Conservation (phyloP, 2,113 vertebrate genomes). For the Numida meleagris region DNA sequence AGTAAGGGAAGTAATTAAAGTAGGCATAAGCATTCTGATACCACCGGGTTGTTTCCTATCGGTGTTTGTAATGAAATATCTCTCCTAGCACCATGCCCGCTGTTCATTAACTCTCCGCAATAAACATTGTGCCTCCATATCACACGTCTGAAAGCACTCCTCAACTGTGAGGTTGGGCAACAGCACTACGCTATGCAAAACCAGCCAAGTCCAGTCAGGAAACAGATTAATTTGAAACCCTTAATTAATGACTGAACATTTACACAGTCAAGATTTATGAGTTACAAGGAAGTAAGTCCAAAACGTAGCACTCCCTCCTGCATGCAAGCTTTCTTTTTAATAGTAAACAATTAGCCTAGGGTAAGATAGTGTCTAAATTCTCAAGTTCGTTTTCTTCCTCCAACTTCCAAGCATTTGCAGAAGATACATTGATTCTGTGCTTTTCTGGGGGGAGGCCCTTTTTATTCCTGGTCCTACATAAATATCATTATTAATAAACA, state of each 20-base stretch:
- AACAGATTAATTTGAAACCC: slow-evolving; percentile 67
- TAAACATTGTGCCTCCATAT: background rate
- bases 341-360: slow-evolving; percentile 63
- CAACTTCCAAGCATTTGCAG: background rate
- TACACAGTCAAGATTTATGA: slow-evolving; percentile 63
- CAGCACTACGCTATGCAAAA: slow-evolving; percentile 28
- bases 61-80: background rate
- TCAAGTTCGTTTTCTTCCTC: background rate
- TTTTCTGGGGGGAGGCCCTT: too few relatives aligned
- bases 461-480: background rate
- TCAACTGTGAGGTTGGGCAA: slow-evolving; percentile 16
- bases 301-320: slow-evolving; percentile 52
- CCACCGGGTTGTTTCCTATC: background rate
- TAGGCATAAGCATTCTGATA: background rate
- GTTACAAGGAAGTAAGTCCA: slow-evolving; percentile 58
- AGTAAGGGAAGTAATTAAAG: slow-evolving; percentile 11
- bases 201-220: slow-evolving; percentile 70
- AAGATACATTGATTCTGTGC: background rate
- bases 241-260: slow-evolving; percentile 69
- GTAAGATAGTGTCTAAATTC: slow-evolving; percentile 8
- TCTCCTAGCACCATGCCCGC: background rate
- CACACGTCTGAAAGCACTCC: background rate
- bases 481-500: background rate
- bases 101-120: background rate
- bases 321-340: slow-evolving; percentile 27